A percentile compares a stretch with the other conserved stretches of the same genome.
Evolutionary conservation across 2,888 invertebrate genomes (phyloP).

Genomic region (Heliconius ismenius): DNA sequence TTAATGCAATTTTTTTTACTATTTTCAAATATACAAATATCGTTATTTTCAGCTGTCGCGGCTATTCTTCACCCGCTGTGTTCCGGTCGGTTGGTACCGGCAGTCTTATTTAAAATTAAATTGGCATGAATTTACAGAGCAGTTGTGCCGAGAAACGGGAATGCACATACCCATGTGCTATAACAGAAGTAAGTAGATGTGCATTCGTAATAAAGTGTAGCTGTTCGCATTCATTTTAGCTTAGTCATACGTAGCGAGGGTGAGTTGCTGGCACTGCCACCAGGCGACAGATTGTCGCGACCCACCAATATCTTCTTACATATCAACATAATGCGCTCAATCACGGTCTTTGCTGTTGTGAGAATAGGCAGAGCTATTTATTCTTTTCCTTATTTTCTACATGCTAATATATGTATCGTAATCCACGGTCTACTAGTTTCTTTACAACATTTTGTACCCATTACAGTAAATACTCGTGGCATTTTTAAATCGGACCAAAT

Average conservation of each 20-base stretch:
- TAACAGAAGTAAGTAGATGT: constrained; percentile 28
- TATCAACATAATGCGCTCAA: constrained; percentile 41
- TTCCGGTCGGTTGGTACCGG: background rate
- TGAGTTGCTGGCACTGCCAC: constrained; percentile 60
- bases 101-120: constrained; percentile 22
- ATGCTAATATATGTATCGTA: background rate
- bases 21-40: too few species aligned
- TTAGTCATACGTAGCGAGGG: constrained; percentile 42
- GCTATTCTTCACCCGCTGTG: background rate
- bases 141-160: constrained; percentile 7
- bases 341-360: constrained; percentile 25
- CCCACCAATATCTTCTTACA: constrained; percentile 42
- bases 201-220: constrained; percentile 21
- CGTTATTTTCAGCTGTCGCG: background rate
- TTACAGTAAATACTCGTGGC: constrained; percentile 16
- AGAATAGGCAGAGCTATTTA: background rate
- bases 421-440: background rate
- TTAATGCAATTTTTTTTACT: too few species aligned
- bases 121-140: constrained; percentile 4
- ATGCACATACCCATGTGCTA: constrained; percentile 3
- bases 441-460: background rate
- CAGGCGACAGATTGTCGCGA: constrained; percentile 68
- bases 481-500: constrained; percentile 30
- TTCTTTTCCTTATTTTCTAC: constrained; percentile 12
- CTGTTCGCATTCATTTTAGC: constrained; percentile 40